These are phyloP conservation scores for Oncorhynchus kisutch DNA, from an alignment of 2,113 vertebrate species.

Conservation along the genomic window DNA sequence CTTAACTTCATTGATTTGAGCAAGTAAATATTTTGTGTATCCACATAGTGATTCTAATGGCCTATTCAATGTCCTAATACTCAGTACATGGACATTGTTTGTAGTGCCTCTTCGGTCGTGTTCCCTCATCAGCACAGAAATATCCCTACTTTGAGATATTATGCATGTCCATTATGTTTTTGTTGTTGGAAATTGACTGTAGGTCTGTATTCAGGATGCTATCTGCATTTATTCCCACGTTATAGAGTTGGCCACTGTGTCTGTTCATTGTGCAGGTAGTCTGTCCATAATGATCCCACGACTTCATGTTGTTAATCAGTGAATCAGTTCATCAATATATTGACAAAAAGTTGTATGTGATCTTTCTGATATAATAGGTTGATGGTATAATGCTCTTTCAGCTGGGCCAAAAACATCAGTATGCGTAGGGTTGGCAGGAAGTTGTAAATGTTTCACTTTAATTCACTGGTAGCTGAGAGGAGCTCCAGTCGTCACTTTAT, in stretches of 20 bases:
- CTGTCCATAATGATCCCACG: too few species aligned
- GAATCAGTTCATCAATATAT: neutral
- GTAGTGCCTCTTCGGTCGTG: neutral
- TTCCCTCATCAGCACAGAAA: neutral
- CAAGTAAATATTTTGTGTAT: slow-evolving; percentile 5
- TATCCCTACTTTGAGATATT: neutral
- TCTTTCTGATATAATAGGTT: neutral
- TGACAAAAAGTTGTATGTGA: neutral
- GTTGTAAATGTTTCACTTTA: slow-evolving; percentile 31
- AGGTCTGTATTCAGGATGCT: too few species aligned
- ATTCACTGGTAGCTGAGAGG: slow-evolving; percentile 26
- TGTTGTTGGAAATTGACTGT: neutral
- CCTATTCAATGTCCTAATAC: neutral
- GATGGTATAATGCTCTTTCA: slow-evolving; percentile 6
- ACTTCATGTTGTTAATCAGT: too few species aligned
- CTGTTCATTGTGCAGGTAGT: too few species aligned
- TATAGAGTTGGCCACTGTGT: too few species aligned
- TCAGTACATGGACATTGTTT: neutral
- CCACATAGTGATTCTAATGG: neutral
- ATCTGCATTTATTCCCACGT: too few species aligned
- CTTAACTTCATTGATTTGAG: neutral
- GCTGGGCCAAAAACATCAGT: neutral
- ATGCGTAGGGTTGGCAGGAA: neutral
- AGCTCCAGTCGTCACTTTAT: slow-evolving; percentile 28
- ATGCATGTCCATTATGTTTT: neutral